phyloP scores from a whole-genome alignment of 2,888 invertebrate genomes.

The Drosophila pseudotakahashii region DNA sequence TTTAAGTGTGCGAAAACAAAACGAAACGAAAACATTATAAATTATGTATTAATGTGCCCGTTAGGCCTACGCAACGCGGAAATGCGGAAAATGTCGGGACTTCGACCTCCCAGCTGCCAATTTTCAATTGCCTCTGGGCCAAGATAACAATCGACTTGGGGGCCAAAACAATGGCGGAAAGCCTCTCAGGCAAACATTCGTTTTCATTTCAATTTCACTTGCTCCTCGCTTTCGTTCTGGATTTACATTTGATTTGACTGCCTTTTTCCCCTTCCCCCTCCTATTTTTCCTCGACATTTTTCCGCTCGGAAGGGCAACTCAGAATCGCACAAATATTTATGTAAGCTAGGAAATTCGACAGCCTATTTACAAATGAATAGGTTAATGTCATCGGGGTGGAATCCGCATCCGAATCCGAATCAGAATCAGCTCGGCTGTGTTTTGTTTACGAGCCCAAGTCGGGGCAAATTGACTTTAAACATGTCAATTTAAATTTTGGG shows the following conservation, averaged over 20 bases:
- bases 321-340: conserved; percentile 82
- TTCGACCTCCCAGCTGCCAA: conserved; percentile 64
- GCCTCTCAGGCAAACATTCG: conserved; percentile 48
- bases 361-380: conserved; percentile 79
- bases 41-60: conserved; percentile 81
- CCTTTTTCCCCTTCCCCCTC: conserved; percentile 1
- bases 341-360: conserved; percentile 70
- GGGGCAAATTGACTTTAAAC: conserved; percentile 74
- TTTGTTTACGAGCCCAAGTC: conserved; percentile 70
- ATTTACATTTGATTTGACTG: conserved; percentile 80
- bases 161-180: conserved; percentile 45
- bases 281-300: conserved; percentile 56
- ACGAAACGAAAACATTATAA: conserved; percentile 75
- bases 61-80: conserved; percentile 54
- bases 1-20: conserved; percentile 58
- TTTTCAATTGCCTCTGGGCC: conserved; percentile 73
- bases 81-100: background rate
- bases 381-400: conserved; percentile 61
- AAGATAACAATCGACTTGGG: conserved; percentile 49
- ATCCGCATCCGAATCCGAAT: background rate
- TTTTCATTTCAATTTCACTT: conserved; percentile 75
- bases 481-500: conserved; percentile 71
- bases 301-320: conserved; percentile 72
- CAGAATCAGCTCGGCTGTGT: background rate
- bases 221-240: conserved; percentile 76